phyloP scores from a whole-genome alignment of 2,113 vertebrate species.

The Spermophilus dauricus region DNA sequence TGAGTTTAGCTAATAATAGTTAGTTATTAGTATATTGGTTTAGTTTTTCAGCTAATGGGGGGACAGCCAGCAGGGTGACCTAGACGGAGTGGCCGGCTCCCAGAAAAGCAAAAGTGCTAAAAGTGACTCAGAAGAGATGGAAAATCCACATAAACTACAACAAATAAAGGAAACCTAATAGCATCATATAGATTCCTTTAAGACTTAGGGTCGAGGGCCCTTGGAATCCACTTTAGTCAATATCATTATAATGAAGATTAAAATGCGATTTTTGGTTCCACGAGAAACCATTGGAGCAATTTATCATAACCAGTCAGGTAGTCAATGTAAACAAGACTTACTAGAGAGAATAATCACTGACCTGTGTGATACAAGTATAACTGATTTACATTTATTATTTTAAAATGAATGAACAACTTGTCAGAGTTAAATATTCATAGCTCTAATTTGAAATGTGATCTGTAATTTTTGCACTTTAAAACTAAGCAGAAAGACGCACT shows the following conservation, averaged over 20 bases:
- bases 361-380: background rate
- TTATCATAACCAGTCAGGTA: background rate
- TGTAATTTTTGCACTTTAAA: background rate
- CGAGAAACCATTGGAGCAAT: background rate
- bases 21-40: background rate
- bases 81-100: background rate
- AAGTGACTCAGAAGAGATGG: background rate
- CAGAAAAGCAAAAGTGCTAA: background rate
- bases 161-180: background rate
- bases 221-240: background rate
- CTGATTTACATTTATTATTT: background rate
- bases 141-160: background rate
- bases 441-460: background rate
- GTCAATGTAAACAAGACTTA: background rate
- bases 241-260: background rate
- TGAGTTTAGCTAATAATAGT: background rate
- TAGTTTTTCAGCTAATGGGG: background rate
- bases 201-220: background rate
- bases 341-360: background rate
- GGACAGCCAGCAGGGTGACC: background rate
- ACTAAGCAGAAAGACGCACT: background rate
- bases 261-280: background rate
- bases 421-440: conserved; percentile 50
- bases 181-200: background rate
- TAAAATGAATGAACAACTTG: conserved; percentile 3